Evolutionary conservation across 2,888 invertebrate species (phyloP), one percentile per base, ranked within the genome.

Genomic region (Xestia xanthographa): DNA sequence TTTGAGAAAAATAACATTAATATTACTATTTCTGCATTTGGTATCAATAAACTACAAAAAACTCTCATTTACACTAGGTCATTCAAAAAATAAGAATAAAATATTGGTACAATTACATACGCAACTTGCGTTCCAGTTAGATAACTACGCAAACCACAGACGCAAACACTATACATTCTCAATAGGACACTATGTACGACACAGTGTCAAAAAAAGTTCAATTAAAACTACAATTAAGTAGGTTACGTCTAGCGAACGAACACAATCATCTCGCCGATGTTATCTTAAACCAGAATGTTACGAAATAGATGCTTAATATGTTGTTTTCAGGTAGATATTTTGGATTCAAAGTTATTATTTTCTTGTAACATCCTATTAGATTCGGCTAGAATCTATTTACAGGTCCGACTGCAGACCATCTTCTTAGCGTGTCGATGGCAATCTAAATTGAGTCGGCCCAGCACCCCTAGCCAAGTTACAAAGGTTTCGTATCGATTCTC

Each of bases 51-150:
- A 53, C 38, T 2, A 45, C 12, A 26, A 56, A 67, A 63, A n/a
- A 0, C n/a, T 66, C 5, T 26, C 22, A 29, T n/a, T 58, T 5
- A 11, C 50, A 53, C 1, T n/a, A n/a, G 38, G 48, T 34, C 60
- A 62, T 29, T 29, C 6, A 20, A 56, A 66, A 53, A 48, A 69
- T 5, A 50, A 63, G 9, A 34, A 38, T 17, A 72, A 6, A 22
- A 34, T 38, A 50, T 29, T 34, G 48, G 76, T 29, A 74, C 48
- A 22, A 22, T 48, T 48, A 22, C 65, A 65, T 66, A 79, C 86
- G 77, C 79, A 82, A 83, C 75, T 72, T 62, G 72, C 43, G 48
- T 76, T 72, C 60, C 56, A 86, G 43, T 85, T 87, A 87, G 53
- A 29, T 81, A 85, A 85, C 68, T 67, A 20, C 62, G 70, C 79